Evolutionary conservation across 2,797 vertebrate genomes (phyloP).

Genomic region (Phoeniculus purpureus): DNA sequence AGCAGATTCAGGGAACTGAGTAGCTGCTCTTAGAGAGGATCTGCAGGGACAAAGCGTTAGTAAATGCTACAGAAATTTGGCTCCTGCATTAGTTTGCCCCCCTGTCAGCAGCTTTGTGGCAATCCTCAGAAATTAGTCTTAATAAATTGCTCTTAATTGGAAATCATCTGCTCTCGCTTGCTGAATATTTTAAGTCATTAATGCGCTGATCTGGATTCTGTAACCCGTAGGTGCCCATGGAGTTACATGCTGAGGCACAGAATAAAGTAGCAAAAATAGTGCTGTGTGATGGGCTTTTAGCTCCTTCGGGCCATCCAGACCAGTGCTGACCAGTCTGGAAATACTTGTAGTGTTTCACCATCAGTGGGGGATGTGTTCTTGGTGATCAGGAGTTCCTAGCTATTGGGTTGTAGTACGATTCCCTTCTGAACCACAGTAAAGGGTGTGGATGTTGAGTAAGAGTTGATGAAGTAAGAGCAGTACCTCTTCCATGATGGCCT

Average conservation of each 20-base stretch:
- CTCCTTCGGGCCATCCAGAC: neutral
- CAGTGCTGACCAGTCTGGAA: neutral
- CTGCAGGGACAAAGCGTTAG: neutral
- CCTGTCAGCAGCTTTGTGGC: neutral
- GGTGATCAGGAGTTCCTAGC: neutral
- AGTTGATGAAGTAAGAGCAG: neutral
- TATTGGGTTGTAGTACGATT: conserved; percentile 3
- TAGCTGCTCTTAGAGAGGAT: neutral
- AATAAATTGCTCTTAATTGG: neutral
- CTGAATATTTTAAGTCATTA: neutral
- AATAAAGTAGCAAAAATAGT: neutral
- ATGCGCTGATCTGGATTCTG: neutral
- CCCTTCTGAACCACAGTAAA: neutral
- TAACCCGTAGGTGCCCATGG: accelerated
- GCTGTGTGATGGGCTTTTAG: neutral
- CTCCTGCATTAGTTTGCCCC: neutral
- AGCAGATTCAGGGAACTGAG: neutral
- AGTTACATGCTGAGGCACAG: neutral
- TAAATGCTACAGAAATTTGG: neutral
- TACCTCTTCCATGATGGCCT: conserved; percentile 23
- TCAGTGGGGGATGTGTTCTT: neutral
- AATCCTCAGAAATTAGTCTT: neutral
- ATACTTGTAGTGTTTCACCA: neutral
- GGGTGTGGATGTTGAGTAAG: neutral
- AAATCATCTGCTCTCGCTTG: neutral